A percentile compares a stretch with the other conserved stretches of the same genome.
Conservation (phyloP, 2,113 vertebrate genomes). For the Stegostoma tigrinum region DNA sequence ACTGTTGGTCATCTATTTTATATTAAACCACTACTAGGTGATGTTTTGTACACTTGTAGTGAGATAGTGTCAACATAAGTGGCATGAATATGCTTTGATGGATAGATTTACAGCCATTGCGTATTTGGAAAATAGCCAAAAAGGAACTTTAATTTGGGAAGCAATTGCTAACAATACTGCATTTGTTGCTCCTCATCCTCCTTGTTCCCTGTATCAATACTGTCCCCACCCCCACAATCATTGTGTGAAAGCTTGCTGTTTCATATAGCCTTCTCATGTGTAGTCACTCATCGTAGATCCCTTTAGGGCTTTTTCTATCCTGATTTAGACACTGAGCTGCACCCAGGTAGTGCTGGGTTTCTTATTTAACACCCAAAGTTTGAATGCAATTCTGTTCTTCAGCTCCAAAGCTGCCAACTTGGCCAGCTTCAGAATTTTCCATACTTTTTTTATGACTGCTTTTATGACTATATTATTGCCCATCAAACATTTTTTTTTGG, state of each 20-base stretch:
- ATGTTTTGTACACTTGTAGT: neutral
- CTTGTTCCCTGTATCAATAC: too few species aligned
- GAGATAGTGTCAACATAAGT: neutral
- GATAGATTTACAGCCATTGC: neutral
- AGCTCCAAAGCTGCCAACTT: neutral
- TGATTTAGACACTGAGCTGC: neutral
- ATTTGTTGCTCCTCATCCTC: neutral
- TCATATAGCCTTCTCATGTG: neutral
- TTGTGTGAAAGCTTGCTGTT: neutral
- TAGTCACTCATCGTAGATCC: neutral
- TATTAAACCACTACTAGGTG: neutral
- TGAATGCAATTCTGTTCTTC: neutral
- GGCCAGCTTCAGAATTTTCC: neutral
- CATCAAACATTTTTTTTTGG: neutral
- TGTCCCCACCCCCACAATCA: neutral
- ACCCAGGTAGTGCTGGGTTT: neutral
- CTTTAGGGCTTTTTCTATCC: neutral
- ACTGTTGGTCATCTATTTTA: neutral
- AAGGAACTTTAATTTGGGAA: neutral
- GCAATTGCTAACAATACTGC: neutral
- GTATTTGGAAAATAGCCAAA: neutral
- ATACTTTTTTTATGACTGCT: neutral
- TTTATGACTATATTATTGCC: neutral
- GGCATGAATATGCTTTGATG: neutral
- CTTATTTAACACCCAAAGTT: neutral